A percentile compares a stretch with the other conserved stretches of the same genome.
phyloP scores from a whole-genome alignment of 64 coral and sea anemone species.

The Trachythela sp. region DNA sequence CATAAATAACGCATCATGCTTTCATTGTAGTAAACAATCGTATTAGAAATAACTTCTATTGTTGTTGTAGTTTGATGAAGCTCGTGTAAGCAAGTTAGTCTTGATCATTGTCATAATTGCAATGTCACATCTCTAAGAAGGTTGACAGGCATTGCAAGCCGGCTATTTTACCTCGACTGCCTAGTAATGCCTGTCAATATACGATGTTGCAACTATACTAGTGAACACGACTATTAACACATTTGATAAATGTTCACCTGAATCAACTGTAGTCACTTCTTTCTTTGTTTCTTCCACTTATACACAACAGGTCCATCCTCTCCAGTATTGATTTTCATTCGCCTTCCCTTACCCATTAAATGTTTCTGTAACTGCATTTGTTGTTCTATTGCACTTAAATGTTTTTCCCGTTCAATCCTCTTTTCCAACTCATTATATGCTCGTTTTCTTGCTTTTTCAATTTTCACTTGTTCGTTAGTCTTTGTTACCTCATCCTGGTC shows the following conservation, averaged over 20 bases:
- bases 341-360: slow-evolving; percentile 64
- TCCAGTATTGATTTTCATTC: neutral
- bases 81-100: too few species aligned
- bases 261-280: neutral
- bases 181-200: too few species aligned
- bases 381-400: slow-evolving; percentile 50
- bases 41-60: too few species aligned
- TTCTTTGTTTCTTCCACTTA: slow-evolving; percentile 13
- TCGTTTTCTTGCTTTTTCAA: slow-evolving; percentile 67
- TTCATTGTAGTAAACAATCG: too few species aligned
- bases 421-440: slow-evolving; percentile 78
- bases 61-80: too few species aligned
- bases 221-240: neutral
- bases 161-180: too few species aligned
- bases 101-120: too few species aligned
- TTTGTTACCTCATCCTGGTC: neutral
- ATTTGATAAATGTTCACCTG: neutral
- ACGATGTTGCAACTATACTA: neutral
- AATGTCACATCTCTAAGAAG: too few species aligned
- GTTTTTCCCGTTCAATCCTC: slow-evolving; percentile 81
- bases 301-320: neutral
- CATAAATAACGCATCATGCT: too few species aligned
- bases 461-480: slow-evolving; percentile 29
- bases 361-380: slow-evolving; percentile 72
- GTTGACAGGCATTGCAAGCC: too few species aligned